Percentiles rank a stretch among this genome's conserved stretches.
Evolutionary conservation across 2,888 invertebrate genomes (phyloP).

Genomic region (Zygogramma bicolorata): DNA sequence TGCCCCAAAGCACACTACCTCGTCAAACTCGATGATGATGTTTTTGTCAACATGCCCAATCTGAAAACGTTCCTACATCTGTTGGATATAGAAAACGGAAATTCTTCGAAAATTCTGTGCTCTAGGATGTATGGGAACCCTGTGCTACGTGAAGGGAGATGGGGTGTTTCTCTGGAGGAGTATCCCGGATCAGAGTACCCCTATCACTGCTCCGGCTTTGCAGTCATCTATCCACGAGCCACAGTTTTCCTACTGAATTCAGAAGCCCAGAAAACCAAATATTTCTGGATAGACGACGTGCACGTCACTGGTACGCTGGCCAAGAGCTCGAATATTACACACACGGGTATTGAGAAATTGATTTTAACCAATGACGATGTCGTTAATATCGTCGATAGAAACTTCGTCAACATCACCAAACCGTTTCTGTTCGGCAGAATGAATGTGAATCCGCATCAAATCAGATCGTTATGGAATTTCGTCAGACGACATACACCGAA

Average conservation of each 20-base stretch:
- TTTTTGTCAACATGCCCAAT: conserved; percentile 76
- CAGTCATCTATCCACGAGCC: conserved; percentile 22
- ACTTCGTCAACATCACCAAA: conserved; percentile 20
- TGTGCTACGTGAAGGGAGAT: conserved; percentile 67
- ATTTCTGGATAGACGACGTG: conserved; percentile 82
- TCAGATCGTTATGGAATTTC: conserved; percentile 25
- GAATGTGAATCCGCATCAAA: conserved; percentile 21
- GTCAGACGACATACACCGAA: conserved; percentile 5
- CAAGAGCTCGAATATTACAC: conserved; percentile 47
- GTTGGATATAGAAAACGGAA: neutral
- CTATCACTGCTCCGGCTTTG: conserved; percentile 78
- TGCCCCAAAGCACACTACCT: conserved; percentile 74
- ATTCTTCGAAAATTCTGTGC: conserved; percentile 22
- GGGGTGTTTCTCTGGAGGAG: conserved; percentile 78
- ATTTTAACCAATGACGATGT: conserved; percentile 14
- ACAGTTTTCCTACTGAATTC: conserved; percentile 68
- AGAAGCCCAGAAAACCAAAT: conserved; percentile 70
- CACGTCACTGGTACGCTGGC: conserved; percentile 75
- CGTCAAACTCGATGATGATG: conserved; percentile 82
- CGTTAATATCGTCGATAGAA: conserved; percentile 18
- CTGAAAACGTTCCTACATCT: conserved; percentile 62
- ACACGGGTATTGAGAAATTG: conserved; percentile 24
- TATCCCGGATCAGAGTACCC: conserved; percentile 76
- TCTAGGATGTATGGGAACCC: neutral
- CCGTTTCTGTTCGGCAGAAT: conserved; percentile 22